Conservation (phyloP, 2,888 invertebrate genomes). For the Xylota segnis region DNA sequence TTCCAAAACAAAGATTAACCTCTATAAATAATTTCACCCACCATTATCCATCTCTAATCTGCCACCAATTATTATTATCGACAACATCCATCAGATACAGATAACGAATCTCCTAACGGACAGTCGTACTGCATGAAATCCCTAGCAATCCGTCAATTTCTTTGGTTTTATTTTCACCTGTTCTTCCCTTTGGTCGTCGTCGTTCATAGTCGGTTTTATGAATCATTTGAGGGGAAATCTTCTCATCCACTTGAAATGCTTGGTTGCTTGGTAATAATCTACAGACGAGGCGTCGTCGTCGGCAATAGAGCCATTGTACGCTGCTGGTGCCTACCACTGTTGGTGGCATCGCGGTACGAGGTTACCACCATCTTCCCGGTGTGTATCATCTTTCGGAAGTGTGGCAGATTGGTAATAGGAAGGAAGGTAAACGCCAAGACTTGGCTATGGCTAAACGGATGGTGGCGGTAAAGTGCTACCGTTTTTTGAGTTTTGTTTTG, state of each 20-base stretch:
- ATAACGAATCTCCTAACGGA: conserved; percentile 3
- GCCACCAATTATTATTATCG: conserved; percentile 8
- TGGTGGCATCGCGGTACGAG: conserved; percentile 28
- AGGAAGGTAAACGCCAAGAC: conserved; percentile 51
- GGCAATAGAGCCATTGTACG: conserved; percentile 49
- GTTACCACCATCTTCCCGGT: conserved; percentile 48
- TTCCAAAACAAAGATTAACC: neutral
- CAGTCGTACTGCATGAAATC: conserved; percentile 10
- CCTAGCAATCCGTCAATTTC: conserved; percentile 24
- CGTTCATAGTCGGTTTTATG: conserved; percentile 10
- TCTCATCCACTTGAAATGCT: conserved; percentile 29
- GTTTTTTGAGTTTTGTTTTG: conserved; percentile 43
- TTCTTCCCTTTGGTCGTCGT: conserved; percentile 8
- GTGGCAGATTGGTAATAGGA: conserved; percentile 73
- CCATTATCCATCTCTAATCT: neutral
- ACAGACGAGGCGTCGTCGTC: neutral
- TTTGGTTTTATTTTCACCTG: conserved; percentile 27
- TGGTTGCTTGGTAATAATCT: conserved; percentile 30
- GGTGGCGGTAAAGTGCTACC: conserved; percentile 57
- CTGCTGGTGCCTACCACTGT: conserved; percentile 25
- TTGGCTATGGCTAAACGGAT: conserved; percentile 27
- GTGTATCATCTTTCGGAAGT: conserved; percentile 73
- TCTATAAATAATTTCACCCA: neutral
- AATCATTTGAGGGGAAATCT: conserved; percentile 44
- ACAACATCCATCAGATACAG: neutral